Conservation (phyloP, 1,140 invertebrate genomes). For the Cotesia glomerata region DNA sequence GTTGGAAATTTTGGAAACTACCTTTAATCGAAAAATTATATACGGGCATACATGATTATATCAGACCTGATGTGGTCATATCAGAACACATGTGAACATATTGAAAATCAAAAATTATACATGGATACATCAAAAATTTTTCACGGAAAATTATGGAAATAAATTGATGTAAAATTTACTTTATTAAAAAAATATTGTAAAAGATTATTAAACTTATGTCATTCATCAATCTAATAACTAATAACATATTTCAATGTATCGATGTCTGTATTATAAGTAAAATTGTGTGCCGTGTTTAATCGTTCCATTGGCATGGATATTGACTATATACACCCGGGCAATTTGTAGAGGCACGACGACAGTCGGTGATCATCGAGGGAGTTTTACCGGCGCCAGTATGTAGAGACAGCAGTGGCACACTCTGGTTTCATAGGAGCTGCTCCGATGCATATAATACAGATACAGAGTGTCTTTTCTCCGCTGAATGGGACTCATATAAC, state of each 20-base stretch:
- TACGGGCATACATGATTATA: no score
- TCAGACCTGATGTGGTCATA: no score
- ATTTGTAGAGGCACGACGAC: constrained; percentile 21
- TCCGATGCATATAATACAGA: background rate
- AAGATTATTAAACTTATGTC: no score
- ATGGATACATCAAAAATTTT: no score
- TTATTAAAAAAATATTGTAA: no score
- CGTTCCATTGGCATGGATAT: constrained; percentile 16
- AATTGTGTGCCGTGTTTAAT: background rate
- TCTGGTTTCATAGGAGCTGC: background rate
- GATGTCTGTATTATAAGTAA: background rate
- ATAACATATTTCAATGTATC: background rate
- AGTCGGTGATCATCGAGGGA: constrained; percentile 20
- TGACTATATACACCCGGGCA: constrained; percentile 5
- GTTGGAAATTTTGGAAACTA: no score
- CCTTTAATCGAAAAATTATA: no score
- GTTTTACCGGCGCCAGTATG: constrained; percentile 29
- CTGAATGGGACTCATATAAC: constrained; percentile 39
- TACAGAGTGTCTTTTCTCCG: constrained; percentile 26
- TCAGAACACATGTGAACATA: no score
- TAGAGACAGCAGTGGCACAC: background rate
- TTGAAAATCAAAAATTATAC: no score
- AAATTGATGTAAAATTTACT: no score
- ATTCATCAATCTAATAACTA: background rate
- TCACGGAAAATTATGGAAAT: no score